Conservation (phyloP, 2,797 vertebrate species). For the Galaxias olidus region DNA sequence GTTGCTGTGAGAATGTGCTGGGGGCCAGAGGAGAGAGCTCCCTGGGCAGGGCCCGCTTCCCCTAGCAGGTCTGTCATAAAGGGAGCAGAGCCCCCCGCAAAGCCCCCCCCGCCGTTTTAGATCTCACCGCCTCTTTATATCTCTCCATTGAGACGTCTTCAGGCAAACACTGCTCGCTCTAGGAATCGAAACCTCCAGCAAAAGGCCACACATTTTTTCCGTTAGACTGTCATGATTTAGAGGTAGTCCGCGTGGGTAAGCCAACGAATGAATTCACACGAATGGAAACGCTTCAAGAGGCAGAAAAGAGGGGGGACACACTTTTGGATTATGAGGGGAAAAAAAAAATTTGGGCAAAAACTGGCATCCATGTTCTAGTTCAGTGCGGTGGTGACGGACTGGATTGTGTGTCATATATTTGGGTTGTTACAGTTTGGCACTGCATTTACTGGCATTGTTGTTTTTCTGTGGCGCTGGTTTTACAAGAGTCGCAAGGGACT, state of each 20-base stretch:
- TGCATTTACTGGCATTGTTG: slow-evolving; percentile 16
- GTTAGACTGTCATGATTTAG: slow-evolving; percentile 54
- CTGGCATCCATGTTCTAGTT: slow-evolving; percentile 43
- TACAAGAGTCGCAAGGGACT: neutral
- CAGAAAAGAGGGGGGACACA: slow-evolving; percentile 40
- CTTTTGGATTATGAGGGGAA: slow-evolving; percentile 64
- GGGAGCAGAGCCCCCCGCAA: slow-evolving; percentile 15
- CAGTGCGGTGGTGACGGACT: slow-evolving; percentile 24
- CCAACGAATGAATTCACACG: slow-evolving; percentile 41
- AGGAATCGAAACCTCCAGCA: slow-evolving; percentile 32
- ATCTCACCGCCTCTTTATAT: slow-evolving; percentile 33
- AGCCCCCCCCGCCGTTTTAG: slow-evolving; percentile 31
- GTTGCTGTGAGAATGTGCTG: slow-evolving; percentile 24
- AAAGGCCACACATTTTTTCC: slow-evolving; percentile 48
- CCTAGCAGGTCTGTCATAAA: slow-evolving; percentile 20
- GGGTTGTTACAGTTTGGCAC: slow-evolving; percentile 20
- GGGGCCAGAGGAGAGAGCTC: slow-evolving; percentile 17
- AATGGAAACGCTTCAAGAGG: slow-evolving; percentile 65
- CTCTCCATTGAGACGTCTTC: slow-evolving; percentile 38
- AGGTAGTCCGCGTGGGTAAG: slow-evolving; percentile 43
- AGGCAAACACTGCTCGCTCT: slow-evolving; percentile 29
- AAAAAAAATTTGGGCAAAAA: slow-evolving; percentile 45
- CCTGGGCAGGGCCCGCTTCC: slow-evolving; percentile 23
- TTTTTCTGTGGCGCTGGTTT: neutral
- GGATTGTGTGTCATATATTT: slow-evolving; percentile 13